A percentile compares a stretch with the other conserved stretches of the same genome.
These are phyloP conservation scores for Parus major DNA, from an alignment of 2,113 vertebrate species.

Conservation along the genomic window DNA sequence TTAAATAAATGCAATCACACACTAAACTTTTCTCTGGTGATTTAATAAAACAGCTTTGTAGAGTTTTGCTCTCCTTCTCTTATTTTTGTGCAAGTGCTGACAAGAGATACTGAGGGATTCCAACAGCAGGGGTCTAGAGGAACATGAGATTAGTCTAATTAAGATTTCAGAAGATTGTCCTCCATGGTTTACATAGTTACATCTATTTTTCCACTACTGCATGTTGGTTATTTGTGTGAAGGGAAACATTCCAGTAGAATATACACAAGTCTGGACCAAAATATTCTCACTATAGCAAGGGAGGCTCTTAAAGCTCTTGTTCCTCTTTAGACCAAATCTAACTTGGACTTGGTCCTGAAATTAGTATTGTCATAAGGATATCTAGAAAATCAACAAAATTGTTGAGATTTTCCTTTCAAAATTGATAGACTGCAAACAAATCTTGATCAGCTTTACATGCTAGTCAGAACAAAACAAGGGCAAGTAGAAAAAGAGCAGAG, in stretches of 20 bases:
- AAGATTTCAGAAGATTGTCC: not conserved
- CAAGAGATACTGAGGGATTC: not conserved
- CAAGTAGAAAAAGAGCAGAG: not conserved
- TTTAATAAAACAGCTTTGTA: not conserved
- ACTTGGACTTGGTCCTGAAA: not conserved
- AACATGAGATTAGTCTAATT: not conserved
- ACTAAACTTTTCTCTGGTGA: not conserved
- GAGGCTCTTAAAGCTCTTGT: not conserved
- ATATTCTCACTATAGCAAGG: not conserved
- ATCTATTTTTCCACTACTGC: not conserved
- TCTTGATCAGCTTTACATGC: not conserved
- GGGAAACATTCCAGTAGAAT: not conserved
- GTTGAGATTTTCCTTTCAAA: not conserved
- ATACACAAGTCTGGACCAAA: not conserved
- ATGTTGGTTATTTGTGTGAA: not conserved
- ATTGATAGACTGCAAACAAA: not conserved
- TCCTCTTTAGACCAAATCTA: not conserved
- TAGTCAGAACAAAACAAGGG: not conserved
- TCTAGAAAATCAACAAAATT: too few species aligned
- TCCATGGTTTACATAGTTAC: not conserved
- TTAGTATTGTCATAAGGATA: too few species aligned
- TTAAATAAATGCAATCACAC: not conserved
- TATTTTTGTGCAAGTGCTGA: not conserved
- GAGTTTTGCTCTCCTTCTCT: not conserved
- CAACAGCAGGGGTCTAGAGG: not conserved